Base-by-base conservation (phyloP, 2,888 invertebrate genomes). In the Agriopis aurantiaria region DNA sequence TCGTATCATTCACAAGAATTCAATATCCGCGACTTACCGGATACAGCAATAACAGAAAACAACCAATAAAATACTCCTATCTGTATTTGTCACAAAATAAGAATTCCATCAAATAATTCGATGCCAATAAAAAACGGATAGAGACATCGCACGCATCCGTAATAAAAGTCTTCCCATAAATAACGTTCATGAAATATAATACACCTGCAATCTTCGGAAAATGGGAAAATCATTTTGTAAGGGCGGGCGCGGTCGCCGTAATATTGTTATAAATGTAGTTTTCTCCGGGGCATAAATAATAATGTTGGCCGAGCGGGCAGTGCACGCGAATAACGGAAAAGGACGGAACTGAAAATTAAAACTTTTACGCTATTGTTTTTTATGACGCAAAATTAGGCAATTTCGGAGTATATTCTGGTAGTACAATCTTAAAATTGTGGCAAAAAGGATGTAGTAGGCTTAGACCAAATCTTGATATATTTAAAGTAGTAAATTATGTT, bases 191-290 rank as follows among this genome's bases (percentile, higher is more conserved):
- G 94, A 94, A 94, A 94, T 93, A 93, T 94, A 94, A 94, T 94
- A 94, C 90, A 94, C 93, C 94, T 94, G 93, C 93, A 94, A 94
- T 94, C 93, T 94, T 92, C 86, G 84, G 93, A 88, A 94, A 94
- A 94, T 94, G 92, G 93, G 91, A 91, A 93, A 94, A 94, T 94
- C 91, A 94, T 94, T 93, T 93, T 92, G 88, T 86, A 86, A 91
- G 93, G 92, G 93, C 91, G 91, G 91, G 93, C 85, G 92, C 91
- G 93, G 93, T 91, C 91, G 92, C 87, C 88, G 91, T 90, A 91
- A 94, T 93, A 94, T 94, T 93, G 93, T 93, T 93, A 94, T 93
- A 93, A 94, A 93, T 94, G 93, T 93, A 93, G 90, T 92, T 92
- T 90, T 90, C 90, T 88, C 80, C 83, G 85, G 89, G 89, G 85